phyloP scores from a whole-genome alignment of 2,797 vertebrate genomes.

The Tragelaphus eurycerus region DNA sequence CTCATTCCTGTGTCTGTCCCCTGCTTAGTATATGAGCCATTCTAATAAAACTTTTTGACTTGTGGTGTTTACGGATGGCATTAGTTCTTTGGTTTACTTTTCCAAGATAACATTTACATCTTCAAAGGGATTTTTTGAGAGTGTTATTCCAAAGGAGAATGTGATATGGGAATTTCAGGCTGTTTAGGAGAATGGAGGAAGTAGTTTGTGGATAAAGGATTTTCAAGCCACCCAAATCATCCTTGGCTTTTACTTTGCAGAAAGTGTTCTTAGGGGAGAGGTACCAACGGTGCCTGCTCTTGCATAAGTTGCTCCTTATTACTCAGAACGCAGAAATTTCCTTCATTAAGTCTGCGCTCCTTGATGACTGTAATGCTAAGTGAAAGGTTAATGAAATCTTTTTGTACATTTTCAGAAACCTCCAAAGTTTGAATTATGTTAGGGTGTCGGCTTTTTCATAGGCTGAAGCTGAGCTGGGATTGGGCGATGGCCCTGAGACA shows the following conservation, averaged over 20 bases:
- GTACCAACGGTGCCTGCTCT: neutral
- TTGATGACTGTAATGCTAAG: neutral
- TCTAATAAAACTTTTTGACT: neutral
- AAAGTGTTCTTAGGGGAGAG: neutral
- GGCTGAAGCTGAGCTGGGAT: neutral
- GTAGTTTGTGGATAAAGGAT: neutral
- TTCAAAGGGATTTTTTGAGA: neutral
- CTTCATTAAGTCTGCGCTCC: neutral
- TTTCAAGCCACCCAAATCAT: neutral
- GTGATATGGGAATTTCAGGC: neutral
- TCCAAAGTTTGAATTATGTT: neutral
- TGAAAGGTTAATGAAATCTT: neutral
- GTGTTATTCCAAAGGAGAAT: neutral
- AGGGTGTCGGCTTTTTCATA: neutral
- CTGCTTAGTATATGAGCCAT: neutral
- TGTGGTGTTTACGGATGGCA: neutral
- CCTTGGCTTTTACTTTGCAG: neutral
- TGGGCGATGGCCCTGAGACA: neutral
- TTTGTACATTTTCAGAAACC: constrained; percentile 26
- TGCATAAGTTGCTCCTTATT: neutral
- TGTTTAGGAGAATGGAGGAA: neutral
- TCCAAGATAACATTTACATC: neutral
- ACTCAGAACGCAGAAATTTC: neutral
- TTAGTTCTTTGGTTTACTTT: constrained; percentile 20
- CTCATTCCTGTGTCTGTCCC: neutral